Base-by-base conservation (phyloP, 2,888 invertebrate species). In the Sphaerophoria taeniata region DNA sequence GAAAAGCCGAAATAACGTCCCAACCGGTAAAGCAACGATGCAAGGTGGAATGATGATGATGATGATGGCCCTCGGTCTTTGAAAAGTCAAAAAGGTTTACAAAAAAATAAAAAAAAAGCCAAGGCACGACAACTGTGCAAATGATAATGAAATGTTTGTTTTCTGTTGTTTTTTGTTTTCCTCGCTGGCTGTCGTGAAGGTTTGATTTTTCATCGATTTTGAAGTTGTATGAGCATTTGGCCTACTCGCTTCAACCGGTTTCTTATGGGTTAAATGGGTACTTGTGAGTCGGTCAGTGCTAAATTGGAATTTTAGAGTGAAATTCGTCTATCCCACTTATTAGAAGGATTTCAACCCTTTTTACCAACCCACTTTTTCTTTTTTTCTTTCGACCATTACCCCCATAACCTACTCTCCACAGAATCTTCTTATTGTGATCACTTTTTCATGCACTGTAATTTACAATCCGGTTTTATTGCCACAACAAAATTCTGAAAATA, bases 171-270 rank as follows among this genome's bases (percentile, higher is more conserved):
- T 43, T 43, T 43, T 43, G 4, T 6, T 43, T 43, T 43, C 24
- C 24, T 24, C 24, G 24, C 24, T 24, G 24, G 24, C 24, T 24
- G 24, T 24, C 61, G 69, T 77, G 76, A 6, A 11, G 12, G 43
- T 56, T 73, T 82, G 77, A 47, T 49, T 51, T 60, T 65, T 60
- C 55, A 67, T 56, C n/a, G 56, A 63, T 72, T 43, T 75, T 24
- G 24, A 24, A 24, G 51, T 65, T 51, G 61, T 61, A 76, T 76
- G 73, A 81, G 85, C 85, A 85, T 80, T 85, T 85, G 85, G 81
- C 85, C 85, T 77, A 81, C 76, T 81, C 85, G 69, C 69, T 51
- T 76, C 85, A 85, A 85, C 85, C 81, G 79, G 85, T 85, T 85
- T 80, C 58, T 80, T 24, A 24, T 69, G 73, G 85, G 85, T 81